Base-by-base conservation (phyloP, 1,140 invertebrate species). In the Drosophila sp. region DNA sequence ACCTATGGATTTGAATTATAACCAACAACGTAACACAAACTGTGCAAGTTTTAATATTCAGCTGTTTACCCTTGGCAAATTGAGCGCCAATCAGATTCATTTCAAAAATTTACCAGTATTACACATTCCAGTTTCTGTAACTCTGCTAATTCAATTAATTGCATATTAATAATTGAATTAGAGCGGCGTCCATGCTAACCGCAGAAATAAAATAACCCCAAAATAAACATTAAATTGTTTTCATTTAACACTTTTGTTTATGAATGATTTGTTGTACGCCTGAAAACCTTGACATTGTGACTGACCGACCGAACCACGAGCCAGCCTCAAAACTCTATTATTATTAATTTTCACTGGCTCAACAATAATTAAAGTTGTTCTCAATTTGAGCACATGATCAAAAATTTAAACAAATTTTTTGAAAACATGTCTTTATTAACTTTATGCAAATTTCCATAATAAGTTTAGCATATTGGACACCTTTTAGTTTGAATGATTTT, bases 381-480 rank as follows among this genome's bases (percentile, higher is more conserved):
- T 32, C 33, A 66, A 40, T 8, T 66, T 25, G 10, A 23, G 29
- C 17, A n/a, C 8, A n/a, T 6, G 23, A 56, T 56, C 35, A 11
- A 5, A 25, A 8, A 29, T 27, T 62, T 40, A 25, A 54, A 61
- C 7, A 25, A 10, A 25, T 17, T 29, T 41, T 30, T 27, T 40
- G 2, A 23, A 47, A 32, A 8, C 27, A 38, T 62, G 29, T 10
- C 11, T 29, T 3, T 1, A 4, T 29, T 30, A 54, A 10, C 1
- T 47, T 40, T 27, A 32, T 29, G 38, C 57, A 75, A 75, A 75
- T 50, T 68, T 23, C 55, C 35, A 11, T 3, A 38, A n/a, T 4
- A 8, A 8, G 10, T 38, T 2, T 3, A 11, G 35, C 8, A 11
- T 8, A 11, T 38, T 38, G 35, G 35, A 38, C 54, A 57, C 67